Base-by-base conservation (phyloP, 1,140 invertebrate genomes). In the Habropoda laboriosa region DNA sequence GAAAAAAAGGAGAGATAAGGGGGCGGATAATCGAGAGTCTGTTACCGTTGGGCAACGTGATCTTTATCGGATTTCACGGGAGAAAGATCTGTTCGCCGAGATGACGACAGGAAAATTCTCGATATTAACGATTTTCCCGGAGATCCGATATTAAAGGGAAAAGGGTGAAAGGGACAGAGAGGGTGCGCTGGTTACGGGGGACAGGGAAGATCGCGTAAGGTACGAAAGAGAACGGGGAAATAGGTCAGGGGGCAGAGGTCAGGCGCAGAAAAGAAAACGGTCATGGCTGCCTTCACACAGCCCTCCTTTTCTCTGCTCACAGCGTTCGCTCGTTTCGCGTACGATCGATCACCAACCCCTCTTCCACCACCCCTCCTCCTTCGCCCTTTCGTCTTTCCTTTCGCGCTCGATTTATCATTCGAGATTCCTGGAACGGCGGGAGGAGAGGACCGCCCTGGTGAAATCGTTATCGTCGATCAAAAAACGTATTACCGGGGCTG, bases 161-260 rank as follows among this genome's bases (percentile, higher is more conserved):
- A 16, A 40, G 21, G 27, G 60, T 5, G 12, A 61, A 47, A 30
- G 53, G 8, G 63, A 49, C n/a, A n/a, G n/a, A n/a, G n/a, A n/a
- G n/a, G n/a, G n/a, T 24, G 53, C 8, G n/a, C n/a, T n/a, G n/a
- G n/a, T n/a, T n/a, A 70, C 35, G 13, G 32, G 30, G 16, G 32
- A 47, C 13, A 42, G 45, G 45, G 13, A 49, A 38, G 24, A 42
- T 49, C 3, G 27, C 0, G 2, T 27, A n/a, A 42, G 64, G 72
- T 53, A 49, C 38, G 70, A 40, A 77, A 45, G 67, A 58, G 67
- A 58, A 61, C n/a, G 63, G 4, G 61, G 67, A 82, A 73, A 82
- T 82, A 73, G 80, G 80, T 82, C 76, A 82, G 66, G 47, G 53
- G 51, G 76, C 80, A 79, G 68, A 82, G 80, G 80, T 82, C 78